Evolutionary conservation across 2,113 vertebrate genomes (phyloP), one percentile per base, ranked within the genome.

Genomic region (Nothobranchius kuhntae): DNA sequence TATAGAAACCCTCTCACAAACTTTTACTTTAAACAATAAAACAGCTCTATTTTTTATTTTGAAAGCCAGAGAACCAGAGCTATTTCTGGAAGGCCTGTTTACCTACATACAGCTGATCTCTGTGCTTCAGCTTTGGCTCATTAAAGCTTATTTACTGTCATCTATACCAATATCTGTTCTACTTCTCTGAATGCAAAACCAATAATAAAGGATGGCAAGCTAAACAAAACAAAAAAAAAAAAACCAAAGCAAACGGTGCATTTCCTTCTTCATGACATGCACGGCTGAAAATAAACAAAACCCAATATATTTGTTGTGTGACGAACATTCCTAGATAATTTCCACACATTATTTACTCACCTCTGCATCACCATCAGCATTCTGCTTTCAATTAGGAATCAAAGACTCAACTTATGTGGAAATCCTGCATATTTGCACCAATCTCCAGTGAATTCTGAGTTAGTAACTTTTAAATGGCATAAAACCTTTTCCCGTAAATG

Each of bases 321-420:
- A 61, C 66, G 53, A 51, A 65, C 24, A 68, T 77, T 86, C 76
- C 59, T 57, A 56, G 6, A 21, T 65, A 45, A 64, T 54, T 55
- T 57, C 24, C 6, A 17, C 5, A 45, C 9, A 35, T 66, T 40
- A 40, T 57, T 60, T 45, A 26, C 35, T 36, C 24, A 36, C 6
- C n/a, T 52, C 7, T 64, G 3, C 9, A 7, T 61, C 14, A 71
- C 35, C 3, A 6, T 42, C 6, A 13, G 51, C 21, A 42, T 14
- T 59, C 68, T 78, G 77, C 13, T 72, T 81, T 62, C 58, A 71
- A 61, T 83, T 59, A 73, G 6, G 2, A 50, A 40, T 47, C 11
- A 62, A 46, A 47, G 14, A 50, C 52, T 36, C 26, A 0, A 1
- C 3, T 9, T 54, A 3, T 53, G 62, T 75, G 3, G 0, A 13